Base-by-base conservation (phyloP, 2,888 invertebrate species). In the Argyresthia goedartella region DNA sequence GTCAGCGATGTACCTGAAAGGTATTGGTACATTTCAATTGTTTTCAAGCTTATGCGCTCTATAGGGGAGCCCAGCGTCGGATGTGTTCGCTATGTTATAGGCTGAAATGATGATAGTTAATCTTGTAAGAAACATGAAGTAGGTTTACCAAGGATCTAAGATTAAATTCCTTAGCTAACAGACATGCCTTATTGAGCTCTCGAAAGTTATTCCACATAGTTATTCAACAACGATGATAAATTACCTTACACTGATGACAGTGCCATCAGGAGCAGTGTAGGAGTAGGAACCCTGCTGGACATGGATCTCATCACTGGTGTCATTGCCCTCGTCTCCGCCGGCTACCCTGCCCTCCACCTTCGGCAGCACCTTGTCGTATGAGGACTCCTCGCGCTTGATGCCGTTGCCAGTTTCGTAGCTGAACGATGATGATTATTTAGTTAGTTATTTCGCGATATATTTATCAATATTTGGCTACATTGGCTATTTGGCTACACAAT, bases 341-440 rank as follows among this genome's bases (percentile, higher is more conserved):
- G 76, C 75, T 36, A 72, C 75, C 14, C 80, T 82, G 50, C 79
- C 76, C n/a, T 76, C 63, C 39, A 62, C 76, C 65, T 59, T 77
- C 8, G 88, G 81, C 42, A 90, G 70, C 55, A 89, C 87, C 74
- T 93, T 93, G 60, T 92, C 82, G 67, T 89, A 92, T 25, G 93
- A 92, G 44, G 86, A 87, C 73, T 93, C 92, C 76, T 93, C 91
- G 0, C 93, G 90, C 62, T 91, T 89, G 54, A 93, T 93, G 54
- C 93, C 93, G 69, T 94, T 93, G 3, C 91, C 93, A 15, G 93
- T 92, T 82, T 93, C 93, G 60, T 91, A 94, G 70, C 93, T 93
- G 49, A 11, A 45, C 49, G 4, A n/a, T n/a, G n/a, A n/a, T n/a
- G 25, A 25, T 39, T 41, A 14, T 7, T 10, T 49, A 41, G 36